Evolutionary conservation across 1,140 invertebrate species (phyloP).

Genomic region (Zaprionus tsacasi): DNA sequence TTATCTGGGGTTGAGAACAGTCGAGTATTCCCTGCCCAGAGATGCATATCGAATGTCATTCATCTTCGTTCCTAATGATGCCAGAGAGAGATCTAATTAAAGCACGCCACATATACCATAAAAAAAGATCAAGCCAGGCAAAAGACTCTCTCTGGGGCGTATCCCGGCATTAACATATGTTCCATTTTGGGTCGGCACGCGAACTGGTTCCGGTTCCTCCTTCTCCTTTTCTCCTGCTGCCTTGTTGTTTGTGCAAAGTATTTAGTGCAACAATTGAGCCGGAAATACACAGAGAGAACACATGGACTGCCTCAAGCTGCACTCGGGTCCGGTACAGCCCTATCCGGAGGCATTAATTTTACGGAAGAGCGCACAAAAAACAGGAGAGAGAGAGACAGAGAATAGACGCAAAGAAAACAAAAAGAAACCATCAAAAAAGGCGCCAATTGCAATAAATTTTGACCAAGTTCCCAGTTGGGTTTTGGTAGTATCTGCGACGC

Average conservation of each 20-base stretch:
- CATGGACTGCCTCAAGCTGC: slow-evolving; percentile 10
- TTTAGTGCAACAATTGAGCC: slow-evolving; percentile 74
- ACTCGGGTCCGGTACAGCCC: background rate
- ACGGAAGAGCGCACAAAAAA: slow-evolving; percentile 53
- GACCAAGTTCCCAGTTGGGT: slow-evolving; percentile 10
- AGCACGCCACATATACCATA: slow-evolving; percentile 14
- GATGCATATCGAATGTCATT: slow-evolving; percentile 72
- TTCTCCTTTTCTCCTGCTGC: background rate
- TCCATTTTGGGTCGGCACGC: slow-evolving; percentile 48
- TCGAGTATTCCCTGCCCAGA: slow-evolving; percentile 4
- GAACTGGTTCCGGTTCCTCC: slow-evolving; percentile 54
- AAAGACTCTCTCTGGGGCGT: slow-evolving; percentile 17
- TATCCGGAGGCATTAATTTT: slow-evolving; percentile 58
- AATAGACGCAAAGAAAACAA: background rate
- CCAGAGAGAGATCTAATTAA: slow-evolving; percentile 24
- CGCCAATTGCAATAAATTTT: slow-evolving; percentile 57
- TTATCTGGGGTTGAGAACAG: background rate
- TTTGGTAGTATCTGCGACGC: background rate
- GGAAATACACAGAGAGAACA: slow-evolving; percentile 54
- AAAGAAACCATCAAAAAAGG: slow-evolving; percentile 37
- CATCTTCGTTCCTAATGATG: slow-evolving; percentile 69
- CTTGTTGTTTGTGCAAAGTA: slow-evolving; percentile 66
- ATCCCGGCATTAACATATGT: slow-evolving; percentile 61
- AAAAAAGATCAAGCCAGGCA: slow-evolving; percentile 35
- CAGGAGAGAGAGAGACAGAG: slow-evolving; percentile 24